Conservation (phyloP, 2,113 vertebrate genomes). For the Chloebia gouldiae region DNA sequence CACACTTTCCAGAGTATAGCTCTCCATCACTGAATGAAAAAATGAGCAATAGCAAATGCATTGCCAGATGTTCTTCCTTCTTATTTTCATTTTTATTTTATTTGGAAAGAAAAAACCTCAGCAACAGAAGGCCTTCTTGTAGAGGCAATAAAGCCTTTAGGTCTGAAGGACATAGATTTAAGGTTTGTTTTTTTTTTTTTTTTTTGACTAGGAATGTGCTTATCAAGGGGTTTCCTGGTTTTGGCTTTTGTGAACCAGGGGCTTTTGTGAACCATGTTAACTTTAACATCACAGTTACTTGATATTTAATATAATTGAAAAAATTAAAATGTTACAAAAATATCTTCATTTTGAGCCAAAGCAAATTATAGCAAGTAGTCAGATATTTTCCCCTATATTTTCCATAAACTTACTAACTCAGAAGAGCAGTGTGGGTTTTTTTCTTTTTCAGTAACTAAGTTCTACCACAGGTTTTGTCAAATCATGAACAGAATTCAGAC, state of each 20-base stretch:
- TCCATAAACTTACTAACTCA: background rate
- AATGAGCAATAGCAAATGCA: background rate
- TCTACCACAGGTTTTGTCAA: background rate
- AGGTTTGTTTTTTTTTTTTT: background rate
- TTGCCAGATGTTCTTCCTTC: background rate
- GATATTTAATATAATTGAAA: background rate
- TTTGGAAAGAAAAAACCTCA: background rate
- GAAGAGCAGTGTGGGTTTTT: fast-evolving
- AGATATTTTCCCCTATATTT: background rate
- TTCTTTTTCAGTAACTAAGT: background rate
- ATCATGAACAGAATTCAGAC: background rate
- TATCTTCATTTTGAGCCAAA: background rate
- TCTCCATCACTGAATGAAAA: background rate
- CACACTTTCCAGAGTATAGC: background rate
- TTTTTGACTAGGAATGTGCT: background rate
- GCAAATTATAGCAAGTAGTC: background rate
- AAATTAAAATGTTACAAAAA: background rate
- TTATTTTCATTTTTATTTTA: background rate
- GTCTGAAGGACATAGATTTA: background rate
- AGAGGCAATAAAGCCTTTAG: background rate
- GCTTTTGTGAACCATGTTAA: background rate
- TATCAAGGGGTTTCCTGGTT: background rate
- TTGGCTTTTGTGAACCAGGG: background rate
- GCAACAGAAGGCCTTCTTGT: fast-evolving
- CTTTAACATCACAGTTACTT: background rate